Base-by-base conservation (phyloP, 2,113 vertebrate species). In the Nicator chloris region DNA sequence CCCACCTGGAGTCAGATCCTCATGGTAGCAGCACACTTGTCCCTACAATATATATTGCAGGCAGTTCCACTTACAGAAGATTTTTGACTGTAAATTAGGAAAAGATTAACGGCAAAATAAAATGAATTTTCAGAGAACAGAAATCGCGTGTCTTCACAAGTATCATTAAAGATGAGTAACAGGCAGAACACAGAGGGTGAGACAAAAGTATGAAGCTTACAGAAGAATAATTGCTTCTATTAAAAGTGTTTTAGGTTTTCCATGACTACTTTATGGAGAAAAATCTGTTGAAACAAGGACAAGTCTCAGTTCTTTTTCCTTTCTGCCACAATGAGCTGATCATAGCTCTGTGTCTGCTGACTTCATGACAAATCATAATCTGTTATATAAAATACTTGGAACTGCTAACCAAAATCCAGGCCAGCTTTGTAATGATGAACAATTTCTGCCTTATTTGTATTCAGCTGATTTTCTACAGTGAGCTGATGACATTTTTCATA, bases 271-370 rank as follows among this genome's bases (percentile, higher is more conserved):
- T 93, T 75, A 86, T 86, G 51, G 79, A 95, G 76, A 90, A 94
- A 94, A 96, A 92, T 82, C 69, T 71, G 60, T 88, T n/a, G 72
- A 92, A 96, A 95, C 85, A 96, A 94, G 79, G 90, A 84, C 22
- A 6, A 71, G 37, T 35, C 71, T 86, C 7, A 1, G 39, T 64
- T 93, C 68, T 86, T 88, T 81, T 77, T 37, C 47, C 26, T 72
- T 92, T 96, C 85, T 94, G 68, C 51, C 72, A 71, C 54, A 51
- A 24, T 86, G 69, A 94, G 68, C 86, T 78, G 94, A 86, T 93
- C 66, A 31, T 78, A 88, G 82, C 79, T 88, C 5, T 69, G 19
- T 90, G 64, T 86, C 87, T 91, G 68, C 64, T 94, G 82, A 71
- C 90, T 95, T 86, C 53, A 44, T 90, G 86, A 80, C 95, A 82